Percentiles rank a stretch among this genome's conserved stretches.
Conservation (phyloP, 2,888 invertebrate species). For the Archips crataeganus region DNA sequence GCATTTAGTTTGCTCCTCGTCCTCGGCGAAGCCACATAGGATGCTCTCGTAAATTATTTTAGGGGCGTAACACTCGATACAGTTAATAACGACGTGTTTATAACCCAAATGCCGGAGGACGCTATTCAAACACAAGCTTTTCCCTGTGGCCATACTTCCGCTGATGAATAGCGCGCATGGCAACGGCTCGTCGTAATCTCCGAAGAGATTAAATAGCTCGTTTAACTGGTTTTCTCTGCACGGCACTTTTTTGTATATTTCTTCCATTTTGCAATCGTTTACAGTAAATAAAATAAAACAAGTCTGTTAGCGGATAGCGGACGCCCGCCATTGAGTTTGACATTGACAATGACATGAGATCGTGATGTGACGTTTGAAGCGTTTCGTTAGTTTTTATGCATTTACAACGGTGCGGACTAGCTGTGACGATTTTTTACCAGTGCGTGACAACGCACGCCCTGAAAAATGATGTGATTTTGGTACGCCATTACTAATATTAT, state of each 20-base stretch:
- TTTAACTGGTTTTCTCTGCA: slow-evolving; percentile 82
- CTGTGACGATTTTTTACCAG: slow-evolving; percentile 49
- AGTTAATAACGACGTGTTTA: slow-evolving; percentile 89
- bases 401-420: slow-evolving; percentile 50
- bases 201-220: slow-evolving; percentile 80
- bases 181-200: slow-evolving; percentile 86
- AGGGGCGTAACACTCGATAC: slow-evolving; percentile 92
- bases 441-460: too few relatives aligned
- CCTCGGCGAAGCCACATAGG: slow-evolving; percentile 85
- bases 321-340: slow-evolving; percentile 19
- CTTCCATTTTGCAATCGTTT: slow-evolving; percentile 74
- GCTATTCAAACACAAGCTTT: slow-evolving; percentile 89
- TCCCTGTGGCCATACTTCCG: slow-evolving; percentile 94
- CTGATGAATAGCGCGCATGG: slow-evolving; percentile 91
- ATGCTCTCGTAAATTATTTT: slow-evolving; percentile 92
- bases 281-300: slow-evolving; percentile 16
- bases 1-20: slow-evolving; percentile 82
- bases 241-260: slow-evolving; percentile 74
- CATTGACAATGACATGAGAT: slow-evolving; percentile 25
- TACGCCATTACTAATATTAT: too few relatives aligned
- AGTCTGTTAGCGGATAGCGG: slow-evolving; percentile 23
- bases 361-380: slow-evolving; percentile 36
- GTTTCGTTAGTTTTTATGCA: slow-evolving; percentile 42
- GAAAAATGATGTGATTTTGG: too few relatives aligned
- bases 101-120: slow-evolving; percentile 86